phyloP scores from a whole-genome alignment of 2,113 vertebrate species.

The Callospermophilus lateralis region DNA sequence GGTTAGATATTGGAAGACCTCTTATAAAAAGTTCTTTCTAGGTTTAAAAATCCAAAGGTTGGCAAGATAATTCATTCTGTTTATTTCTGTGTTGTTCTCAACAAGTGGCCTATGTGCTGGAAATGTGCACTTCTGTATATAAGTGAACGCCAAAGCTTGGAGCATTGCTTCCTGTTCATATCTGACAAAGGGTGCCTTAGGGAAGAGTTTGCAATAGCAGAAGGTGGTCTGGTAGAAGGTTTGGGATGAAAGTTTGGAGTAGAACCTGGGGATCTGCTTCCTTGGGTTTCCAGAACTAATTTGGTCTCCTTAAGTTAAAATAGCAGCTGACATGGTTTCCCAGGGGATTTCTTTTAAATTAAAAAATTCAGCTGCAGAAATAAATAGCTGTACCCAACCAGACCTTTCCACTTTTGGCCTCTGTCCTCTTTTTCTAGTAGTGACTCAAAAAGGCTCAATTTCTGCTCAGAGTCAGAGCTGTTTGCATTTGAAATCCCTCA shows the following conservation, averaged over 20 bases:
- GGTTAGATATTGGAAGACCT: not conserved
- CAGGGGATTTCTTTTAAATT: not conserved
- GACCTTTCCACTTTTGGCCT: not conserved
- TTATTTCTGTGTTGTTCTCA: not conserved
- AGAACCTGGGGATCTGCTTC: not conserved
- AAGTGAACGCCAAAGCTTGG: slow-evolving; percentile 14
- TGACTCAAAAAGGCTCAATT: not conserved
- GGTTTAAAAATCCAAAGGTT: slow-evolving; percentile 36
- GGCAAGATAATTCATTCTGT: not conserved
- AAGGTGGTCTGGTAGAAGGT: not conserved
- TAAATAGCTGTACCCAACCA: not conserved
- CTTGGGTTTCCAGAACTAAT: not conserved
- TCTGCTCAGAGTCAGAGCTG: not conserved
- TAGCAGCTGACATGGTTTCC: not conserved
- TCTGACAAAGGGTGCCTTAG: slow-evolving; percentile 15
- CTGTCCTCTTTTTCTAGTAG: not conserved
- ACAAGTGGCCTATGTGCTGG: not conserved
- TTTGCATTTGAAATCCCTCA: not conserved
- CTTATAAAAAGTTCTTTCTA: not conserved
- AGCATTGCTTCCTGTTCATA: not conserved
- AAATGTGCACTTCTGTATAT: not conserved
- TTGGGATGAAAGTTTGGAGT: not conserved
- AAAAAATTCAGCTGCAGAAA: not conserved
- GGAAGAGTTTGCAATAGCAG: too few relatives aligned
- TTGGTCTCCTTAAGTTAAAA: not conserved